These are phyloP conservation scores for Semnopithecus entellus DNA, from an alignment of 2,113 vertebrate genomes.

Conservation along the genomic window DNA sequence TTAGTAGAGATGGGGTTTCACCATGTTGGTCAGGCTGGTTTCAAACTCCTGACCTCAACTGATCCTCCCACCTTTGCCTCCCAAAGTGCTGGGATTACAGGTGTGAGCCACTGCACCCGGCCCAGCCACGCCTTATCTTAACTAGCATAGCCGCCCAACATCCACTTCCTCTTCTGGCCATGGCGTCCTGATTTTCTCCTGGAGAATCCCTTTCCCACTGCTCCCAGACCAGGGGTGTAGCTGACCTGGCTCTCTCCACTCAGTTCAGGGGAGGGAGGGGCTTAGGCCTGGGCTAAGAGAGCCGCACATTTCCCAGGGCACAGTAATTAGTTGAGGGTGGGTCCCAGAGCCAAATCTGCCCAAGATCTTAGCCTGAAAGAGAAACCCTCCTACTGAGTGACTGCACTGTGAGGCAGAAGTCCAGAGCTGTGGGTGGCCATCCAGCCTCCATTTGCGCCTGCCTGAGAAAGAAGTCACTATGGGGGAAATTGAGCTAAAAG, in stretches of 20 bases:
- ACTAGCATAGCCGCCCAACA: neutral
- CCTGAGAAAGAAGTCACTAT: neutral
- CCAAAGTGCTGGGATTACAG: no score
- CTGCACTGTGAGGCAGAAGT: neutral
- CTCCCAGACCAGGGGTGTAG: neutral
- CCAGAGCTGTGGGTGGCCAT: neutral
- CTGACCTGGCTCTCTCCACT: neutral
- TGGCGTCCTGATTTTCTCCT: neutral
- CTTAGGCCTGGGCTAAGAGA: neutral
- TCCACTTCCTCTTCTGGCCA: neutral
- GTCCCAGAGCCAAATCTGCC: neutral
- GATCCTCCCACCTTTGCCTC: no score
- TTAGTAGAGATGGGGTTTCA: no score
- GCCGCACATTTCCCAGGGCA: neutral
- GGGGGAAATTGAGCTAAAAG: neutral
- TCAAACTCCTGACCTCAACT: no score
- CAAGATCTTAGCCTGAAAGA: neutral
- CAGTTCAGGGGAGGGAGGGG: neutral
- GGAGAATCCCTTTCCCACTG: neutral
- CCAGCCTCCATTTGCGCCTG: neutral
- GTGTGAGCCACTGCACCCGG: no score
- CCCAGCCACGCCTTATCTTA: neutral
- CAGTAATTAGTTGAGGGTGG: neutral
- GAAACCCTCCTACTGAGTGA: neutral
- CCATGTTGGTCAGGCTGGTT: no score